Evolutionary conservation across 1,140 invertebrate genomes (phyloP).

Genomic region (Monomorium pharaonis): DNA sequence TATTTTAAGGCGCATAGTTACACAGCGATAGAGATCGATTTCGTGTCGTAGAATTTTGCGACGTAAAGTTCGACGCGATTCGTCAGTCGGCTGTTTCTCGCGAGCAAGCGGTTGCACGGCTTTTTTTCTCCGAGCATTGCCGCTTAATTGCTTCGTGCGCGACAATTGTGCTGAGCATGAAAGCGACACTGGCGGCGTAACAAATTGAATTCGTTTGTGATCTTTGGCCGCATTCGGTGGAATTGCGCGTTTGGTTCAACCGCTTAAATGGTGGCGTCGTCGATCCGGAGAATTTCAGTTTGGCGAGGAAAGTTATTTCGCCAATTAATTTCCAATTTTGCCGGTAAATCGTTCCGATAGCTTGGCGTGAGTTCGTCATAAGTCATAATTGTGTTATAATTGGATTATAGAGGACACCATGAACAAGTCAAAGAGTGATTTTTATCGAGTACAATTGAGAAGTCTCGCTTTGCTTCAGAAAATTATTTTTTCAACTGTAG

Average conservation of each 20-base stretch:
- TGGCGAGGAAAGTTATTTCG: constrained; percentile 22
- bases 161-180: constrained; percentile 37
- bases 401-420: neutral
- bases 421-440: neutral
- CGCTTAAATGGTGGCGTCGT: neutral
- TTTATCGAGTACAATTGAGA: constrained; percentile 13
- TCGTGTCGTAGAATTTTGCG: neutral
- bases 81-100: constrained; percentile 1
- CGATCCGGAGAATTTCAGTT: constrained; percentile 5
- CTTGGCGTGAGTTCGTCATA: neutral
- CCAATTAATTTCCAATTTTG: constrained; percentile 54
- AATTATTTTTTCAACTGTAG: neutral
- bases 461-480: neutral
- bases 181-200: constrained; percentile 34
- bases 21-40: neutral
- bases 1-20: neutral
- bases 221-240: constrained; percentile 1
- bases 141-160: constrained; percentile 46
- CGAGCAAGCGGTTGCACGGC: neutral
- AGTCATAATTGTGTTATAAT: constrained; percentile 24
- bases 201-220: constrained; percentile 52
- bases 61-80: constrained; percentile 40
- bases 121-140: constrained; percentile 20
- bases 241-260: constrained; percentile 18
- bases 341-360: constrained; percentile 27